phyloP scores from a whole-genome alignment of 2,113 vertebrate genomes.

The Dryoscopus gambensis region DNA sequence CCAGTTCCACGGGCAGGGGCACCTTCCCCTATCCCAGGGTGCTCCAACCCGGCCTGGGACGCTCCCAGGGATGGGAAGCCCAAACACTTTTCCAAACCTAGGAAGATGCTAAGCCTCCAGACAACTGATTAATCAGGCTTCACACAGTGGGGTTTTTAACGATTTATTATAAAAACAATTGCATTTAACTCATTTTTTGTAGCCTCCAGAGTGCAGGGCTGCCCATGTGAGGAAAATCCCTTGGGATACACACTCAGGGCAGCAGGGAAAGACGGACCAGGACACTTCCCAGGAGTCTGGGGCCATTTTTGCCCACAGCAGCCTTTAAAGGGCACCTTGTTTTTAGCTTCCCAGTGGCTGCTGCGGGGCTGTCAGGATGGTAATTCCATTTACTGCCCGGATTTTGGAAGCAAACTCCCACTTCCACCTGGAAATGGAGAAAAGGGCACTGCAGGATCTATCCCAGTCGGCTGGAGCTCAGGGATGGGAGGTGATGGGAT shows the following conservation, averaged over 20 bases:
- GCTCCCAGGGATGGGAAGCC: background rate
- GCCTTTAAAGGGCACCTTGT: background rate
- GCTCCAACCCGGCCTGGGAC: background rate
- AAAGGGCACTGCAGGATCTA: background rate
- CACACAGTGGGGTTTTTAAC: too few species aligned
- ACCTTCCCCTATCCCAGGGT: background rate
- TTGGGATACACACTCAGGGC: background rate
- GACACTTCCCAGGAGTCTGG: background rate
- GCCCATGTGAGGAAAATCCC: fast-evolving
- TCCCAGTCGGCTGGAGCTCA: background rate
- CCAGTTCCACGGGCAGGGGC: background rate
- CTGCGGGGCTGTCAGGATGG: background rate
- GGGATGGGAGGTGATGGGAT: background rate
- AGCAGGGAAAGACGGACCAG: background rate
- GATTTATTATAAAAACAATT: too few species aligned
- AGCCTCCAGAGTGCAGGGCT: background rate
- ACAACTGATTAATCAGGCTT: too few species aligned
- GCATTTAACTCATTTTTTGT: too few species aligned
- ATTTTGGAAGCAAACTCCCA: background rate
- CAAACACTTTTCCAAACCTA: background rate
- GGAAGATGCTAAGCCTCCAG: background rate
- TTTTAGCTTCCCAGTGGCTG: background rate
- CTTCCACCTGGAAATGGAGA: background rate
- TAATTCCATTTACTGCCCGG: background rate
- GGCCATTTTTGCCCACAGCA: background rate